A percentile compares a stretch with the other conserved stretches of the same genome.
These are phyloP conservation scores for Taphrorychus bicolor DNA, from an alignment of 2,888 invertebrate species.

Conservation along the genomic window DNA sequence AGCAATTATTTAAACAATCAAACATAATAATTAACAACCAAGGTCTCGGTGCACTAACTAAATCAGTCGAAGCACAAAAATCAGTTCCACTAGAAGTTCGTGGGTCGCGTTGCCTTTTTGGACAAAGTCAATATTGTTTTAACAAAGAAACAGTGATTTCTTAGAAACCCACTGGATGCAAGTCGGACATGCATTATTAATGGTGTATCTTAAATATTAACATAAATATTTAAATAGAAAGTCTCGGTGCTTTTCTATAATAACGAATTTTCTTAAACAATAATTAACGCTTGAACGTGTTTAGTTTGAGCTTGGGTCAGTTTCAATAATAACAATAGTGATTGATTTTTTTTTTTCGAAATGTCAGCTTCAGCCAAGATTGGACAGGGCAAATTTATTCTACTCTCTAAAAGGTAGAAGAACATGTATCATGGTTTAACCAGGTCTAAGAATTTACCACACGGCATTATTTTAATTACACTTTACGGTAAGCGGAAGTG, in stretches of 20 bases:
- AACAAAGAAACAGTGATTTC: conserved; percentile 17
- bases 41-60: background rate
- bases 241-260: conserved; percentile 7
- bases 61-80: background rate
- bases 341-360: too few species aligned
- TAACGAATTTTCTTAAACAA: too few species aligned
- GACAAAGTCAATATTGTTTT: conserved; percentile 24
- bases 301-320: too few species aligned
- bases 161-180: conserved; percentile 17
- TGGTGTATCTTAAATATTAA: conserved; percentile 39
- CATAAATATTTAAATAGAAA: conserved; percentile 34
- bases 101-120: conserved; percentile 8
- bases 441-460: conserved; percentile 3
- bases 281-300: conserved; percentile 1
- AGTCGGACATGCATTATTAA: background rate
- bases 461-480: conserved; percentile 15
- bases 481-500: conserved; percentile 28
- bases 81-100: background rate
- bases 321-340: too few species aligned
- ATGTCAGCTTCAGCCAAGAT: too few species aligned
- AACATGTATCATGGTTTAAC: background rate
- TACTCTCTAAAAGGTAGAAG: background rate
- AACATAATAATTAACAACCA: background rate
- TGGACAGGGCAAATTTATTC: background rate
- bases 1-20: background rate